A percentile compares a stretch with the other conserved stretches of the same genome.
Conservation (phyloP, 2,797 vertebrate genomes). For the Epinephelus coioides region DNA sequence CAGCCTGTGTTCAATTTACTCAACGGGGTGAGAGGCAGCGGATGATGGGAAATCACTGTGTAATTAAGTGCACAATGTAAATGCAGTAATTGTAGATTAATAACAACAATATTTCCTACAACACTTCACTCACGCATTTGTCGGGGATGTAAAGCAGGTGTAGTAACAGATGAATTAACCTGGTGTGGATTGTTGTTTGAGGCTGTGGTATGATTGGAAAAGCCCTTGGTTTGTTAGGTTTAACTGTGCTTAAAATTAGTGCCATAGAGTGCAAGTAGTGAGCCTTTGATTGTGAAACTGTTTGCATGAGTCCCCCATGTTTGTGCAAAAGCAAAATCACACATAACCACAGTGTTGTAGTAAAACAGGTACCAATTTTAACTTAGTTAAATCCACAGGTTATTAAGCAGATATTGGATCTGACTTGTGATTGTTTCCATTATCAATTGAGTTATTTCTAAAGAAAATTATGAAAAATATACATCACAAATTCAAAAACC, state of each 20-base stretch:
- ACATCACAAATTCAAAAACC: neutral
- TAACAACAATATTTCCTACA: neutral
- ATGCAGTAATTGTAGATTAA: neutral
- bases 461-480: too few species aligned
- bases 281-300: neutral
- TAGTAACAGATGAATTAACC: neutral
- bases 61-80: conserved; percentile 9
- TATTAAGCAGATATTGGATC: too few species aligned
- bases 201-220: neutral
- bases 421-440: neutral
- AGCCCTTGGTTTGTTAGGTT: neutral
- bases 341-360: too few species aligned
- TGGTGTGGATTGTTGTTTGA: conserved; percentile 9
- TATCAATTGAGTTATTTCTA: neutral
- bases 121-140: neutral
- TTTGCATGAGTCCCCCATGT: neutral
- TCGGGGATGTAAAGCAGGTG: neutral
- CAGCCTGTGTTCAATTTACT: conserved; percentile 34
- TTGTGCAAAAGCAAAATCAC: too few species aligned
- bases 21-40: conserved; percentile 24
- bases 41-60: conserved; percentile 12
- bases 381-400: too few species aligned
- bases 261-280: neutral
- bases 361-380: neutral
- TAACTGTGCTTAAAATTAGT: neutral